These are phyloP conservation scores for Drosophila kurseongensis DNA, from an alignment of 1,140 invertebrate species.

Conservation along the genomic window DNA sequence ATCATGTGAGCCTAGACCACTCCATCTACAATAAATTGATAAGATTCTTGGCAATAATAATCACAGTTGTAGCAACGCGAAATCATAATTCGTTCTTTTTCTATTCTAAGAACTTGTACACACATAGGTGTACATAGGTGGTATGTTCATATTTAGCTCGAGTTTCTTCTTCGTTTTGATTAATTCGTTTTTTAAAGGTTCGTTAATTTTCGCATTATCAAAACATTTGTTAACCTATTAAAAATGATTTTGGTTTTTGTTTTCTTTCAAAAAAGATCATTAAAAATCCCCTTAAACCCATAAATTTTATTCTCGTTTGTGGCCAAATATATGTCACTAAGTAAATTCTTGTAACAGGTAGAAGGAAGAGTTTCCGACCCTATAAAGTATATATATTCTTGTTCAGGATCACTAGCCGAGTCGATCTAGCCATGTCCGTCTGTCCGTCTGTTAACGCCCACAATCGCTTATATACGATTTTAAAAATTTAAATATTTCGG, in stretches of 20 bases:
- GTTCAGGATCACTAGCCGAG: no score
- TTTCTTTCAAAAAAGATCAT: conserved; percentile 8
- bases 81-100: conserved; percentile 1
- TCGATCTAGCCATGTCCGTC: no score
- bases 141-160: neutral
- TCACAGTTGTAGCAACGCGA: neutral
- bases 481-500: no score
- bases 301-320: conserved; percentile 35
- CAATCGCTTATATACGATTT: no score
- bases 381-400: no score
- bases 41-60: conserved; percentile 4
- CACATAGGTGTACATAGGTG: no score
- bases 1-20: conserved; percentile 2
- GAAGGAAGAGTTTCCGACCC: no score
- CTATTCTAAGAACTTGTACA: neutral
- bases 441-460: no score
- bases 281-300: conserved; percentile 8
- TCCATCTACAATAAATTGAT: conserved; percentile 5
- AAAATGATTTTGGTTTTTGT: conserved; percentile 18
- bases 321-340: conserved; percentile 26
- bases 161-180: neutral
- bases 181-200: conserved; percentile 4
- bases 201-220: conserved; percentile 23
- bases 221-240: conserved; percentile 42
- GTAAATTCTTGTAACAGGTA: conserved; percentile 18